Evolutionary conservation across 2,113 vertebrate genomes (phyloP), one percentile per base, ranked within the genome.

Genomic region (Hystrix brachyura): DNA sequence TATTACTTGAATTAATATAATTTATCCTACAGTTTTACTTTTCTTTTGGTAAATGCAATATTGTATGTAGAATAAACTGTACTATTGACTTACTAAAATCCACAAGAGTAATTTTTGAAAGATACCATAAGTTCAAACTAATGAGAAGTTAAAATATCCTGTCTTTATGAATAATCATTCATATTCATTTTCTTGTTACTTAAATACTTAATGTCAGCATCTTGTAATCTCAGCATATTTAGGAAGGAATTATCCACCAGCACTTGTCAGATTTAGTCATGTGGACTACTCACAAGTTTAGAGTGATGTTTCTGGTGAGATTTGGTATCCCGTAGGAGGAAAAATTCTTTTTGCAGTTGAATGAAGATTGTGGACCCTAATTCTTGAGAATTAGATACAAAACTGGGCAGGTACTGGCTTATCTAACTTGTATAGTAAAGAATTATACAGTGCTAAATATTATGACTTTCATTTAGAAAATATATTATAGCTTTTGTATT

Each of bases 151-250:
- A 92, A 95, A 96, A 81, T 53, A 84, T 12, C 7, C 10, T 32
- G 15, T 38, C 12, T 59, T 91, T 38, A 57, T 48, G 14, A 57
- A 94, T 97, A 84, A 76, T 97, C 76, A 97, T 74, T 48, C 71
- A 21, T 76, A 85, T 97, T 76, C 21, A 7, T 51, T 95, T 81
- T 81, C 79, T 98, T 95, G 19, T 85, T 97, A 97, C 86, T 96
- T 96, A 87, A 0, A 0, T 96, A 96, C 88, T 82, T 96, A 85
- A 48, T 92, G 15, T 95, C 96, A 94, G 1, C 48, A 79, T 90
- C 53, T 96, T 94, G 64, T 96, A 88, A 95, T 95, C 96, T 65
- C 86, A 76, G 62, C 69, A 48, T 64, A 76, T 97, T 96, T 97
- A 96, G 91, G 82, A 57, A 95, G 34, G 88, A 85, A 86, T 93